Evolutionary conservation across 2,113 vertebrate species (phyloP).

Genomic region (Clarias batrachus): DNA sequence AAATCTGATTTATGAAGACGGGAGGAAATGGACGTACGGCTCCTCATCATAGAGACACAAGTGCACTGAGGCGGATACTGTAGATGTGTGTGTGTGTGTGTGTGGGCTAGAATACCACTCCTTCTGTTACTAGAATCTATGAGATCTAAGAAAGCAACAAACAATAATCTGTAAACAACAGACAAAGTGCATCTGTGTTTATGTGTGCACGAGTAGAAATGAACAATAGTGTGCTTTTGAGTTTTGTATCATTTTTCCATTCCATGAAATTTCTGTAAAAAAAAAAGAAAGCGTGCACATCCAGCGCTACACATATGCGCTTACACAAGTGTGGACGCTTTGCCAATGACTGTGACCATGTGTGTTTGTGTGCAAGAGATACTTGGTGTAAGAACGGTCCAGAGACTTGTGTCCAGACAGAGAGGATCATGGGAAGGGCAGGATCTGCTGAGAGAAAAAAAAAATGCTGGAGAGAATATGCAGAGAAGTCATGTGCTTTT

Average conservation of each 20-base stretch:
- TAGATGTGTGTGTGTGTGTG: conserved; percentile 18
- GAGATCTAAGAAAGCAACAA: conserved; percentile 39
- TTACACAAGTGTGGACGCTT: background rate
- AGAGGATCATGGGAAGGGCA: conserved; percentile 43
- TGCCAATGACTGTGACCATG: background rate
- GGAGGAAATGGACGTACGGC: conserved; percentile 29
- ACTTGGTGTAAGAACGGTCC: background rate
- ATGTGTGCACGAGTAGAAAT: no score
- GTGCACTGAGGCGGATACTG: conserved; percentile 19
- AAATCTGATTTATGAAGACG: conserved; percentile 43
- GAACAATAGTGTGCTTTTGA: background rate
- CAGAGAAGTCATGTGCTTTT: conserved; percentile 53
- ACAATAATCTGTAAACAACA: conserved; percentile 27
- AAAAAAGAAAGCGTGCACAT: background rate
- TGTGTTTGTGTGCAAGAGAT: background rate
- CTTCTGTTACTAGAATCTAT: conserved; percentile 16
- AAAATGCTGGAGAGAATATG: conserved; percentile 40
- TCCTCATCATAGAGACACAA: conserved; percentile 4
- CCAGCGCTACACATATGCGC: background rate
- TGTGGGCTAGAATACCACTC: conserved; percentile 8
- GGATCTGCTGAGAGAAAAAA: conserved; percentile 39
- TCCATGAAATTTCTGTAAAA: background rate
- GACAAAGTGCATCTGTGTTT: conserved; percentile 19
- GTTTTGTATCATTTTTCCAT: conserved; percentile 18
- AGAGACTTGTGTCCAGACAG: conserved; percentile 19